phyloP scores from a whole-genome alignment of 92 coral and sea anemone genomes.

The Phenganax stokvisi region DNA sequence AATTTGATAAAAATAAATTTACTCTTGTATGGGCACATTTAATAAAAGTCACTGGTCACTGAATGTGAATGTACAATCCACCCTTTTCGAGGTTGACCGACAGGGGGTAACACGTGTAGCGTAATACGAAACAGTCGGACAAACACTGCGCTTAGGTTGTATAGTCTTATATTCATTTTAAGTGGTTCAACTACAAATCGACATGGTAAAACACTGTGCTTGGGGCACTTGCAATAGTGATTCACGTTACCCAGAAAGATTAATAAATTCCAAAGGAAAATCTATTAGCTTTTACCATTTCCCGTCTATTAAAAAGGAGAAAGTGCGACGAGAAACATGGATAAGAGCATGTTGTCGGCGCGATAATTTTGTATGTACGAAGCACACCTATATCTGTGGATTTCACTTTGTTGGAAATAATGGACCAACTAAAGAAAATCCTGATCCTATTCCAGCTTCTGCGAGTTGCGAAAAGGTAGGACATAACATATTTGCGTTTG shows the following conservation, averaged over 20 bases:
- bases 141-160: too few species aligned
- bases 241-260: conserved; percentile 2
- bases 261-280: not conserved
- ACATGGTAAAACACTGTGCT: not conserved
- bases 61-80: too few species aligned
- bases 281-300: not conserved
- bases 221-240: conserved; percentile 9
- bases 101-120: too few species aligned
- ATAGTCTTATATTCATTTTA: too few species aligned
- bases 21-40: too few species aligned
- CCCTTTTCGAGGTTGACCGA: too few species aligned
- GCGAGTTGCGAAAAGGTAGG: not conserved
- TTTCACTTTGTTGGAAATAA: not conserved
- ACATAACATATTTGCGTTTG: conserved; percentile 2
- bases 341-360: conserved; percentile 8
- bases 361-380: conserved; percentile 1
- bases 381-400: not conserved
- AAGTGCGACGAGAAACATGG: not conserved
- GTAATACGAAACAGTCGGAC: too few species aligned
- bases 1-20: too few species aligned
- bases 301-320: not conserved
- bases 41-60: too few species aligned
- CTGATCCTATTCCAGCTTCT: not conserved
- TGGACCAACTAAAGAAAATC: not conserved
- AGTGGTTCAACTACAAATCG: too few species aligned